Evolutionary conservation across 2,888 invertebrate genomes (phyloP), one percentile per base, ranked within the genome.

Genomic region (Synanthedon andrenaeformis): DNA sequence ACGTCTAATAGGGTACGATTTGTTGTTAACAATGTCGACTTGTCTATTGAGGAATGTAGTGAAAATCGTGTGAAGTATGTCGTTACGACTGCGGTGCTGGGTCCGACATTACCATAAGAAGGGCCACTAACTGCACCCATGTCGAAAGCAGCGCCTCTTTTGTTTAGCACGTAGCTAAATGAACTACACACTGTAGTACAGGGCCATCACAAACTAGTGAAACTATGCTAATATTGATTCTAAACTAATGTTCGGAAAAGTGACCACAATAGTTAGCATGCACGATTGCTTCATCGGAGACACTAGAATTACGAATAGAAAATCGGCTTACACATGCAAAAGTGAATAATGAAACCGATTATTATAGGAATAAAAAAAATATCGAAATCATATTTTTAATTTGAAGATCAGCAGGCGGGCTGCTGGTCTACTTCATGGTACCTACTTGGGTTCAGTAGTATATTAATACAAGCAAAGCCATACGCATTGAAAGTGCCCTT

Each of bases 121-220:
- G 81, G 81, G 80, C 74, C 64, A 58, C 74, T 78, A 74, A 78
- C 69, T 74, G 71, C 75, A 71, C 71, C 73, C 72, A 74, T 79
- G 75, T 74, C 76, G 76, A 76, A 82, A 79, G 71, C 65, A 63
- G 68, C 68, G 64, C 65, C 68, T 64, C 70, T 72, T 74, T 73
- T 77, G 74, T 80, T 83, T 82, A 82, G 76, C 82, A 76, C 74
- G 73, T 68, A 70, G 72, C 79, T 76, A 76, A 78, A 74, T 69
- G 63, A 66, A 65, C 65, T 66, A 65, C 63, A 82, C 53, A 19
- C 51, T 23, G 48, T 45, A 6, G 52, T 50, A 56, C 49, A 50
- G 51, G 52, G 53, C 42, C 45, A 75, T 73, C 69, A 73, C 76
- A 60, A 82, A 81, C 79, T 77, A 73, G 82, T 74, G 79, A 82